A percentile compares a stretch with the other conserved stretches of the same genome.
These are phyloP conservation scores for Phymatocera aterrima DNA, from an alignment of 2,888 invertebrate species.

Conservation along the genomic window DNA sequence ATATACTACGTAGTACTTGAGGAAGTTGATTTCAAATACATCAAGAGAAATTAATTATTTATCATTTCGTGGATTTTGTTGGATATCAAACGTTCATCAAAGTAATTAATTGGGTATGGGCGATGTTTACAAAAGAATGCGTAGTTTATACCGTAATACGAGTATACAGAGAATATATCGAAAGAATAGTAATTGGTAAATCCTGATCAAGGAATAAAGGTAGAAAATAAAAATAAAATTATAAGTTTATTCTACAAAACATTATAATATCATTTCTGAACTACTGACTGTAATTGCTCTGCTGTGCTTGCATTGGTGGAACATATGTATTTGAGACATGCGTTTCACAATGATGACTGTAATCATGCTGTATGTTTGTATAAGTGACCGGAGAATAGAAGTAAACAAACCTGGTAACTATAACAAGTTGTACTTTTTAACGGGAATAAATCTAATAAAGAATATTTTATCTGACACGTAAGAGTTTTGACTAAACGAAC, in stretches of 20 bases:
- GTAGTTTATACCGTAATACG: neutral
- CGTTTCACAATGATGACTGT: conserved; percentile 51
- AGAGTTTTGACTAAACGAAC: conserved; percentile 70
- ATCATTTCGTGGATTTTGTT: conserved; percentile 32
- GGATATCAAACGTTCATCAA: conserved; percentile 39
- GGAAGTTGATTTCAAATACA: neutral
- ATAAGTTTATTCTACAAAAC: conserved; percentile 30
- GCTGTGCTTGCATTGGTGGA: conserved; percentile 54
- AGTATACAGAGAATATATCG: neutral
- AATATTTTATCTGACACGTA: conserved; percentile 70
- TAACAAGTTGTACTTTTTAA: conserved; percentile 35
- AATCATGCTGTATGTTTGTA: conserved; percentile 54
- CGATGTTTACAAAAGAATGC: neutral
- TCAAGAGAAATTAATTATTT: neutral
- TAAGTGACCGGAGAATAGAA: conserved; percentile 54
- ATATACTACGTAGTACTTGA: neutral
- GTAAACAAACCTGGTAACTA: conserved; percentile 53
- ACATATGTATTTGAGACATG: conserved; percentile 53
- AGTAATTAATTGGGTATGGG: conserved; percentile 33
- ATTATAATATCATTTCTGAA: conserved; percentile 25
- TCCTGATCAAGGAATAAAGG: neutral
- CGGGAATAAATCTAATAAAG: conserved; percentile 5
- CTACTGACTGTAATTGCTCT: conserved; percentile 41
- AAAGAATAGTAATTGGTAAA: conserved; percentile 2
- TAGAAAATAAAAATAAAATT: conserved; percentile 7